Evolutionary conservation across 2,888 invertebrate genomes (phyloP), one percentile per base, ranked within the genome.

Genomic region (Eudasyphora cyanicolor): DNA sequence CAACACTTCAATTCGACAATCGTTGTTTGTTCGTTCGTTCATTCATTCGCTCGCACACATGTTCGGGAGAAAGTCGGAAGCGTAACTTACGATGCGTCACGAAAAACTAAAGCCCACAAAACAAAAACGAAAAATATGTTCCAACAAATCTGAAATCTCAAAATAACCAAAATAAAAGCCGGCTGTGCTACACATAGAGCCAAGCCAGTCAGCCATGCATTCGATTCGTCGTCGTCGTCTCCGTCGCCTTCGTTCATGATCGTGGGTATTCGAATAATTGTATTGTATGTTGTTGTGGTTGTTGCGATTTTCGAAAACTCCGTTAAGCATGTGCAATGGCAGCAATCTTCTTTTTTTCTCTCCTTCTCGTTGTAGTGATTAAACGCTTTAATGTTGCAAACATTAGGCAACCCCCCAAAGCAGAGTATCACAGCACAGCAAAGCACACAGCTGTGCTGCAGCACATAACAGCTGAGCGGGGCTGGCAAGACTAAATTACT

Each of bases 1-100:
- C 57, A 57, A 27, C 57, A 57, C 24, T 57, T 57, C 57, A 57
- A 57, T 27, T 6, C 57, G 24, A 8, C 57, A 24, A 27, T 14
- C 27, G 24, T 24, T 27, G 14, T n/a, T n/a, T n/a, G n/a, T n/a
- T 38, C 38, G 38, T 10, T 45, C 45, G 21, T 17, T 45, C 45
- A 45, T 3, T 45, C 45, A 45, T 3, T 45, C 49, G 14, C 38
- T 64, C 75, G 17, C 19, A 75, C 29, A 57, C 51, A 51, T 32
- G 69, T 62, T 57, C 60, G 45, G 67, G 84, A 84, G 84, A 84
- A 84, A 84, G 84, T 84, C 84, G 84, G 84, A 84, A 84, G 81
- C 84, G 76, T 79, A 71, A 81, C 78, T 81, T 81, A 42, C 73
- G 84, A 81, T 81, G 84, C 84, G 78, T 81, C 84, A 81, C 84